phyloP scores from a whole-genome alignment of 2,113 vertebrate genomes.

The Chaetura pelagica region DNA sequence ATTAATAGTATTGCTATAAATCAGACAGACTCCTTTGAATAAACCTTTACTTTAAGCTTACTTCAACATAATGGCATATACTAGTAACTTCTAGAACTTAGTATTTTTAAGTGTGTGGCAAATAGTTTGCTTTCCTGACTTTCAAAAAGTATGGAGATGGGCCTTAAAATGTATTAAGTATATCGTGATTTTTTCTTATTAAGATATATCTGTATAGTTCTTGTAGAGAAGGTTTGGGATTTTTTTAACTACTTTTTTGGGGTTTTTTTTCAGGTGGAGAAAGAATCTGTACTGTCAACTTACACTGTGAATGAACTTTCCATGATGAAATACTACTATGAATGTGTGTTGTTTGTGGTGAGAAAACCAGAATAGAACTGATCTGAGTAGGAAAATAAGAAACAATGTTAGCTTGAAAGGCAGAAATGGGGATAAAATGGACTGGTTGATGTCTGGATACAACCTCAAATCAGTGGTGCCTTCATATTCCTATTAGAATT shows the following conservation, averaged over 20 bases:
- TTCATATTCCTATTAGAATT: constrained; percentile 78
- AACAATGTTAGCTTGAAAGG: constrained; percentile 37
- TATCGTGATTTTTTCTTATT: not conserved
- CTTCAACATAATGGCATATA: not conserved
- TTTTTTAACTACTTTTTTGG: constrained; percentile 1
- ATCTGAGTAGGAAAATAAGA: constrained; percentile 6
- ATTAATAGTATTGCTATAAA: not conserved
- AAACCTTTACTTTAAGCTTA: not conserved
- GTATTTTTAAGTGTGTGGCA: not conserved
- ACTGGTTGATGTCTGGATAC: constrained; percentile 68
- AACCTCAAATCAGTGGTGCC: constrained; percentile 83
- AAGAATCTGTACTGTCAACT: constrained; percentile 90
- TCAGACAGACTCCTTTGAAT: not conserved
- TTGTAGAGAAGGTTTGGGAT: not conserved
- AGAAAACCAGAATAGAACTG: constrained; percentile 84
- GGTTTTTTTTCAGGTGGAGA: constrained; percentile 85
- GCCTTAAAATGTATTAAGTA: not conserved
- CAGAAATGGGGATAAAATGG: constrained; percentile 43
- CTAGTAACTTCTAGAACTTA: not conserved
- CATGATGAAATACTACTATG: constrained; percentile 96
- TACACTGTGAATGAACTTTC: constrained; percentile 97
- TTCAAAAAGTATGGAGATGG: not conserved
- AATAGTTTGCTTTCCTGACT: not conserved
- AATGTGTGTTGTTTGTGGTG: constrained; percentile 95
- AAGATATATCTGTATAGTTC: not conserved